These are phyloP conservation scores for Atrina japonica DNA, from an alignment of 2,888 invertebrate genomes.

Conservation along the genomic window DNA sequence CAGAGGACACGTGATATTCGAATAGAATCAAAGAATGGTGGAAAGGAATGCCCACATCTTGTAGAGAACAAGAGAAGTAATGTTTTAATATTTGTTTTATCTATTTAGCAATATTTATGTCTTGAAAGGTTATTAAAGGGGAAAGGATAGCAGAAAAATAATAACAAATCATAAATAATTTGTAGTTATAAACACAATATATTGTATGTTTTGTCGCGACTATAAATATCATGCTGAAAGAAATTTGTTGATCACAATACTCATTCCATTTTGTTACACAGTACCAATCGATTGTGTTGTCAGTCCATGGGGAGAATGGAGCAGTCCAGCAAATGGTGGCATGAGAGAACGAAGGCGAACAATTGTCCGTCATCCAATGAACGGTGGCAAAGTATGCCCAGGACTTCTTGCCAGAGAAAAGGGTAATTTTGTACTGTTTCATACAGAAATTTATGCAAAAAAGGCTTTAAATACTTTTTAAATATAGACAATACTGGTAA, in stretches of 20 bases:
- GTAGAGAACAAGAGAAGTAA: constrained; percentile 21
- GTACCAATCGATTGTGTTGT: constrained; percentile 17
- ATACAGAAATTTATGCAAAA: too few relatives aligned
- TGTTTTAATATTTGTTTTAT: too few relatives aligned
- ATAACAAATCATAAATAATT: too few relatives aligned
- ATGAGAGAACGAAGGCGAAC: constrained; percentile 1
- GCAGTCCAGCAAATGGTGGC: constrained; percentile 12
- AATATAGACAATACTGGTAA: too few relatives aligned
- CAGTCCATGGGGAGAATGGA: constrained; percentile 22
- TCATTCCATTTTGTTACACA: not conserved
- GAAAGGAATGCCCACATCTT: constrained; percentile 23
- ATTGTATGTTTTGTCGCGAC: not conserved
- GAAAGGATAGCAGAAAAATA: too few relatives aligned
- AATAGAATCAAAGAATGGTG: constrained; percentile 12
- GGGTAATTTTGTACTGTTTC: constrained; percentile 16
- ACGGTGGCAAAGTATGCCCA: constrained; percentile 15
- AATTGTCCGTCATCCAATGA: constrained; percentile 3
- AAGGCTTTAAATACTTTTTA: too few relatives aligned
- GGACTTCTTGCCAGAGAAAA: not conserved
- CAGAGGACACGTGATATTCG: constrained; percentile 6
- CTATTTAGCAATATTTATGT: not conserved
- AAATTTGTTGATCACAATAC: too few relatives aligned
- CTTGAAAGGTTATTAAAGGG: too few relatives aligned
- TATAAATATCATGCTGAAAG: not conserved
- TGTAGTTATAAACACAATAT: too few relatives aligned